phyloP scores from a whole-genome alignment of 2,113 vertebrate genomes.

The Bos indicus region DNA sequence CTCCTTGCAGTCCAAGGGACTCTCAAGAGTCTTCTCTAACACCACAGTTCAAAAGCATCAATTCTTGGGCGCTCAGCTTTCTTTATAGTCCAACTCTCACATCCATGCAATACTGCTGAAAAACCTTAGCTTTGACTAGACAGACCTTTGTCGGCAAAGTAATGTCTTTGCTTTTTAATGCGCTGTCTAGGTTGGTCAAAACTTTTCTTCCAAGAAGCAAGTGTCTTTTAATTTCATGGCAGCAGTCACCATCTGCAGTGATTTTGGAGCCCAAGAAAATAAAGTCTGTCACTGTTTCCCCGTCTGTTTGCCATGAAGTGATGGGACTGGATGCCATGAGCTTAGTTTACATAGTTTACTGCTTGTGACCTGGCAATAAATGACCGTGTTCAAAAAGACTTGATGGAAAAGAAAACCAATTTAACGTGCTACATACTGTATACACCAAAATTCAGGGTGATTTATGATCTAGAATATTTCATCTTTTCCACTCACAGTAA shows the following conservation, averaged over 20 bases:
- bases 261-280: neutral
- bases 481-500: neutral
- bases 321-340: neutral
- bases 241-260: neutral
- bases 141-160: neutral
- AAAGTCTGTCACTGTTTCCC: neutral
- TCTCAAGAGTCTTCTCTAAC: neutral
- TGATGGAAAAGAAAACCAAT: neutral
- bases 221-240: neutral
- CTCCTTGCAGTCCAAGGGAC: neutral
- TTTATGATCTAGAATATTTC: neutral
- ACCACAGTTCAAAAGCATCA: neutral
- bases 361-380: conserved; percentile 3
- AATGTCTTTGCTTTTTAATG: neutral
- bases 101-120: neutral
- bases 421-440: neutral
- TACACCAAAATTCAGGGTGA: neutral
- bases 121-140: neutral
- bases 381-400: neutral
- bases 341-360: neutral
- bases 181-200: neutral
- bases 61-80: neutral
- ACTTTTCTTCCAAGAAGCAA: neutral
- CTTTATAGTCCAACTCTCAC: neutral
- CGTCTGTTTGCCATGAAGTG: neutral